Percentiles rank a stretch among this genome's conserved stretches.
Conservation (phyloP, 2,113 vertebrate species). For the Psittacus erithacus region DNA sequence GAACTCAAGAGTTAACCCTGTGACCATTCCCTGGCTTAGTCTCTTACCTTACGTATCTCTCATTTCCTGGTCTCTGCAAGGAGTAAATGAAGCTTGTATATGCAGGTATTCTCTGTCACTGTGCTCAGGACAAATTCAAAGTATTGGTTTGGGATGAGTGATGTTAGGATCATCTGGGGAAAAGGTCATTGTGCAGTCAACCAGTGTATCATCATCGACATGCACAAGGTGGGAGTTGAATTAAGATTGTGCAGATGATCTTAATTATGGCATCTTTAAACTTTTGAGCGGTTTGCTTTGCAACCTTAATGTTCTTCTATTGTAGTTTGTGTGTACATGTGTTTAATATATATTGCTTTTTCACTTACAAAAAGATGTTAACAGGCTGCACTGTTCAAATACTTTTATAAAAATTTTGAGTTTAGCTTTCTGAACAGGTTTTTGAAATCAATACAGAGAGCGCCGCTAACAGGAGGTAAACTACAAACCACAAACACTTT, state of each 20-base stretch:
- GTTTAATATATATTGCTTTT: constrained; percentile 23
- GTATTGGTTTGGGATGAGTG: background rate
- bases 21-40: background rate
- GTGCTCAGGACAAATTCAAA: background rate
- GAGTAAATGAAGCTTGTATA: background rate
- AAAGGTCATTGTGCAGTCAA: background rate
- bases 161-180: background rate
- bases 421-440: constrained; percentile 71
- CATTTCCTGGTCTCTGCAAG: background rate
- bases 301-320: background rate
- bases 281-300: background rate
- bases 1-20: background rate
- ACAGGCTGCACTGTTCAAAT: constrained; percentile 27
- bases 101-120: background rate
- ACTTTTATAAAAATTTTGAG: constrained; percentile 44
- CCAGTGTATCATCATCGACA: background rate
- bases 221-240: background rate
- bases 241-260: background rate
- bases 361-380: constrained; percentile 41
- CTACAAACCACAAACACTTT: constrained; percentile 73
- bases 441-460: constrained; percentile 75
- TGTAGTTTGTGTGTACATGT: background rate
- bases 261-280: background rate
- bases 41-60: background rate
- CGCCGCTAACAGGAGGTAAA: constrained; percentile 72